Conservation (phyloP, 92 coral and sea anemone genomes). For the Heteractis magnifica region DNA sequence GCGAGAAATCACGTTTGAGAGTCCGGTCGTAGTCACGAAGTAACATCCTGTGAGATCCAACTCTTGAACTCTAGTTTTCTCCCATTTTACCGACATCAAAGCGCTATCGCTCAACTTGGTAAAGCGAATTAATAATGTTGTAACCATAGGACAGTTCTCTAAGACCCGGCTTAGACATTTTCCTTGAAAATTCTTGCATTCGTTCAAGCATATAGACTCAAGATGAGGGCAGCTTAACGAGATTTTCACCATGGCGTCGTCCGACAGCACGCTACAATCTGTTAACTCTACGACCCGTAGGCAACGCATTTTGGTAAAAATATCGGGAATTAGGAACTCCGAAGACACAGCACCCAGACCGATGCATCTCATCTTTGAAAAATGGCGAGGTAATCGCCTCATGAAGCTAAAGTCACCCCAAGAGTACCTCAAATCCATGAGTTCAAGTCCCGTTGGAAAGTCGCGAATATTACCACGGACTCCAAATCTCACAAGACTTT, state of each 20-base stretch:
- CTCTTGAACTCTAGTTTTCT: conserved; percentile 73
- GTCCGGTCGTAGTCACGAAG: conserved; percentile 94
- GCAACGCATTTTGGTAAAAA: conserved; percentile 92
- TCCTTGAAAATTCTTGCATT: conserved; percentile 95
- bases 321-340: conserved; percentile 80
- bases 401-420: conserved; percentile 97
- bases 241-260: conserved; percentile 88
- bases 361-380: conserved; percentile 88
- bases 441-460: conserved; percentile 90
- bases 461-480: conserved; percentile 89
- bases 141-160: conserved; percentile 68
- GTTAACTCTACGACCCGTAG: conserved; percentile 89
- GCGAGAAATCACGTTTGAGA: conserved; percentile 81
- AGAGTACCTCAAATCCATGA: conserved; percentile 94
- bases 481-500: conserved; percentile 83
- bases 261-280: conserved; percentile 86
- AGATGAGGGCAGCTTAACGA: conserved; percentile 87
- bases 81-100: conserved; percentile 92
- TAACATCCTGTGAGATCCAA: conserved; percentile 98
- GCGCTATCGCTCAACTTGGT: conserved; percentile 89
- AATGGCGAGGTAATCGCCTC: conserved; percentile 96
- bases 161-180: conserved; percentile 76
- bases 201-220: conserved; percentile 95
- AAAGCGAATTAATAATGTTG: conserved; percentile 92
- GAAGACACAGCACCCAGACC: conserved; percentile 95